Percentiles rank a stretch among this genome's conserved stretches.
Evolutionary conservation across 2,113 vertebrate genomes (phyloP).

Genomic region (Gobio gobio): DNA sequence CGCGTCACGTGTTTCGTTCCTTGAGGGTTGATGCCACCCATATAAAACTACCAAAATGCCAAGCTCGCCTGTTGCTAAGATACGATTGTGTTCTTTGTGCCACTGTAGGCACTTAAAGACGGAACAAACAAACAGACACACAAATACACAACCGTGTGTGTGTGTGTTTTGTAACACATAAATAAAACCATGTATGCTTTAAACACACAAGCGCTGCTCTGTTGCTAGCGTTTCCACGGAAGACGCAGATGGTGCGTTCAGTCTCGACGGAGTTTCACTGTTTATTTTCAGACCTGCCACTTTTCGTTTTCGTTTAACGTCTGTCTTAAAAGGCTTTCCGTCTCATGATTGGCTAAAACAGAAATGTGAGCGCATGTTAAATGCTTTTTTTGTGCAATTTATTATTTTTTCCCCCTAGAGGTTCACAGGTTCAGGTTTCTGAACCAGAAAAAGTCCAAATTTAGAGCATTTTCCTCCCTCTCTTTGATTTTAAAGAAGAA

Average conservation of each 20-base stretch:
- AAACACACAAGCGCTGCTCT: background rate
- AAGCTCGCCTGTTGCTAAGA: slow-evolving; percentile 1
- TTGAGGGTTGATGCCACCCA: background rate
- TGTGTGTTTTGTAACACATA: background rate
- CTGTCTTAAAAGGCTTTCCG: slow-evolving; percentile 1
- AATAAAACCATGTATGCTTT: background rate
- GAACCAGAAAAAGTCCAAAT: background rate
- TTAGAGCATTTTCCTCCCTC: background rate
- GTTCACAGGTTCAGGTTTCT: background rate
- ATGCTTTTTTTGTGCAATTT: background rate
- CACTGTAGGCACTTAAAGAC: background rate
- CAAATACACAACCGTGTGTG: background rate
- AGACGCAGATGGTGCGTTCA: slow-evolving; percentile 1
- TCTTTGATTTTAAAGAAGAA: background rate
- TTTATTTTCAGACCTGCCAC: background rate
- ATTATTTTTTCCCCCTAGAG: background rate
- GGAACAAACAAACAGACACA: background rate
- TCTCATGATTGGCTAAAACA: background rate
- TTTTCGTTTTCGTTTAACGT: slow-evolving; percentile 12
- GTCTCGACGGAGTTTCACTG: background rate
- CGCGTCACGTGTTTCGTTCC: background rate
- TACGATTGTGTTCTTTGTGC: background rate
- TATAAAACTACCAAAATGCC: background rate
- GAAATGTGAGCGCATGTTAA: background rate
- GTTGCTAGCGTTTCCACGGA: slow-evolving; percentile 35